Base-by-base conservation (phyloP, 2,113 vertebrate species). In the Mugil cephalus region DNA sequence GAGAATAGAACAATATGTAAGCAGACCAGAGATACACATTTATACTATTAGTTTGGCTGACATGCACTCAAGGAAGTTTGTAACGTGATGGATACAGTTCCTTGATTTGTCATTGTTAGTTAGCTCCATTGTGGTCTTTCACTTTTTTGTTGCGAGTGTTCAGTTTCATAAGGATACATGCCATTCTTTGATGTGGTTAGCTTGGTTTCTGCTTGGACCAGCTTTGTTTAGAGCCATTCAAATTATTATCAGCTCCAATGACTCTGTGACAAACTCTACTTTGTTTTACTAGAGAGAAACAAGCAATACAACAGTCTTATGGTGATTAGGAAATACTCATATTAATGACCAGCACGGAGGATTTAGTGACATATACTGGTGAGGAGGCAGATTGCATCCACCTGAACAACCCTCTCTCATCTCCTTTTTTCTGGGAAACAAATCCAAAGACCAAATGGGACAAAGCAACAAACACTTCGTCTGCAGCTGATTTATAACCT, bases 1-100 rank as follows among this genome's bases (percentile, higher is more conserved):
- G 39, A 69, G 19, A 69, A 10, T 14, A 42, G n/a, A 64, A 50
- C 14, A 30, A 46, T 43, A 35, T 51, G 40, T 45, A 62, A 6
- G 18, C 48, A 53, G 61, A 62, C 56, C n/a, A 2, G n/a, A 35
- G 9, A 45, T 39, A 17, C 45, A 59, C 30, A 59, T 15, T 30
- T 36, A 14, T 48, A 5, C 53, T 21, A 13, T 48, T 10, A 10
- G 3, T 43, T 63, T 19, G 7, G 11, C 17, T 34, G 24, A 10
- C 24, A 30, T 30, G 24, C 24, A 30, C 3, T 3, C 24, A 30
- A 30, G 24, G 24, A 30, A 30, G 24, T 30, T 30, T 30, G 5
- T 30, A 19, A 38, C 30, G 10, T 42, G 0, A 47, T 65, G 7
- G 6, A 17, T 7, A 15, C 5, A 9, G 1, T 38, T 35, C 7